Evolutionary conservation across 2,797 vertebrate genomes (phyloP).

Genomic region (Siniperca scherzeri): DNA sequence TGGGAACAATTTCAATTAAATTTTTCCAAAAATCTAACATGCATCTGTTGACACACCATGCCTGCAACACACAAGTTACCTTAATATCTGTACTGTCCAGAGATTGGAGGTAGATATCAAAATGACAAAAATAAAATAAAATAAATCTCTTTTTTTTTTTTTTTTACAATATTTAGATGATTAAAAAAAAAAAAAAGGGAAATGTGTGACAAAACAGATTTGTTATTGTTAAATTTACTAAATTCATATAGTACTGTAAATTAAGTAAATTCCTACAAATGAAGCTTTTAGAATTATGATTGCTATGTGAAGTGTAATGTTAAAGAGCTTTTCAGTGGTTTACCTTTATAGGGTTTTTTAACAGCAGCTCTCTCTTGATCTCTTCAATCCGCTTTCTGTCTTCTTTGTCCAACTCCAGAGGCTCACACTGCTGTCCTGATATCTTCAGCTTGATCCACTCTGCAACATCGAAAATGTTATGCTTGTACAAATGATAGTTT

Average conservation of each 20-base stretch:
- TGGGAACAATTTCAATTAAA: neutral
- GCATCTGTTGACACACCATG: constrained; percentile 39
- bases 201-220: neutral
- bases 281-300: neutral
- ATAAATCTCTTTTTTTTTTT: neutral
- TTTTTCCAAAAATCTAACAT: neutral
- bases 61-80: constrained; percentile 74
- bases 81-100: constrained; percentile 67
- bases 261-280: neutral
- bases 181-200: neutral
- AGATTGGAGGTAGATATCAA: constrained; percentile 51
- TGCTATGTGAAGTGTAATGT: neutral
- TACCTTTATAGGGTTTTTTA: constrained; percentile 70
- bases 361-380: constrained; percentile 89
- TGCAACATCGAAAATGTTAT: constrained; percentile 57
- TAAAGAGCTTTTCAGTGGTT: neutral
- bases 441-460: constrained; percentile 89
- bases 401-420: constrained; percentile 84
- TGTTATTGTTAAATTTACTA: neutral
- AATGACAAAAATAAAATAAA: constrained; percentile 37
- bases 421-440: constrained; percentile 78
- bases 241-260: neutral
- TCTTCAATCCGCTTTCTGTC: constrained; percentile 88
- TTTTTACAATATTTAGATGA: neutral
- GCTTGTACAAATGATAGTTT: neutral